Evolutionary conservation across 2,797 vertebrate genomes (phyloP).

Genomic region (Lemur catta): DNA sequence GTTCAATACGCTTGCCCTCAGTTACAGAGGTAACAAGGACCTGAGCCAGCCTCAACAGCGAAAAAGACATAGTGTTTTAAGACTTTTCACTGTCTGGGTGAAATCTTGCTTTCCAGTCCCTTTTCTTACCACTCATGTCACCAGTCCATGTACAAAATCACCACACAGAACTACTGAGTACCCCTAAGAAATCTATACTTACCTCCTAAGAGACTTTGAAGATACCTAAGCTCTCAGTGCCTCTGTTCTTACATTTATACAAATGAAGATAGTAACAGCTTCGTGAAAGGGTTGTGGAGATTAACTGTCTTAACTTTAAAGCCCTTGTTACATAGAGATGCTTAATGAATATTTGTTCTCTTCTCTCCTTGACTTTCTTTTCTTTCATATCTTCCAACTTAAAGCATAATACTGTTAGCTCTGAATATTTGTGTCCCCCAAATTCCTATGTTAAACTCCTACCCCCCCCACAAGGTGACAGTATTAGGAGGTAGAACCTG

Average conservation of each 20-base stretch:
- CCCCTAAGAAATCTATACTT: neutral
- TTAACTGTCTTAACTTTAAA: neutral
- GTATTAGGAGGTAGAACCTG: neutral
- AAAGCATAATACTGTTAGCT: neutral
- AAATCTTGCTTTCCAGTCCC: neutral
- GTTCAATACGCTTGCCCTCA: neutral
- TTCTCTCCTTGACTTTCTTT: neutral
- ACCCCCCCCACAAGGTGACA: neutral
- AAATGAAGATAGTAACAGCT: neutral
- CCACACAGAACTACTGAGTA: neutral
- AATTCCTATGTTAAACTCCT: neutral
- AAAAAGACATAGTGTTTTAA: neutral
- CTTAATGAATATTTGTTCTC: neutral
- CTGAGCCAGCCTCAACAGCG: neutral
- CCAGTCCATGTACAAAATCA: neutral
- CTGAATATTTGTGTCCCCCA: neutral
- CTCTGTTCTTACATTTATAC: neutral
- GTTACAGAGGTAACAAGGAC: neutral
- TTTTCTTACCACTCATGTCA: neutral
- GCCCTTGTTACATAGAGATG: neutral
- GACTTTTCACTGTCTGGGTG: neutral
- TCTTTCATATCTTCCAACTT: neutral
- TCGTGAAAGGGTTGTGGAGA: neutral
- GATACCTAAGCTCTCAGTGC: neutral
- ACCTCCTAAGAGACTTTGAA: neutral